Conservation (phyloP, 2,113 vertebrate genomes). For the Leptodactylus fuscus region DNA sequence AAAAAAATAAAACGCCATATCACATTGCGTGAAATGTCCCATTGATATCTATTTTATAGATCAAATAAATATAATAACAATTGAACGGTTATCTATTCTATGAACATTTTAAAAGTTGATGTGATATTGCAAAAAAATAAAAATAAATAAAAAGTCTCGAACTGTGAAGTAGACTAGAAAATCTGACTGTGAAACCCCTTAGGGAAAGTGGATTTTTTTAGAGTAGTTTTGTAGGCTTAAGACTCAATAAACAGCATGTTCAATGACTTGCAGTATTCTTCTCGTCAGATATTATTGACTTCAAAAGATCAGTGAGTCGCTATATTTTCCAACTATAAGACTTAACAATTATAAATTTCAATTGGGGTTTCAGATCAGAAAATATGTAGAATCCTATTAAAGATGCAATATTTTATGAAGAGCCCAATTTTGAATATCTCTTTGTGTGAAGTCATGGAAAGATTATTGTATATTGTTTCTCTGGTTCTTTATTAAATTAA, state of each 20-base stretch:
- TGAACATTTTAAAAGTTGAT: not conserved
- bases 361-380: not conserved
- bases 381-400: conserved; percentile 6
- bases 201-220: conserved; percentile 36
- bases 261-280: conserved; percentile 56
- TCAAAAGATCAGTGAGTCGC: conserved; percentile 50
- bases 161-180: conserved; percentile 51
- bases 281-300: conserved; percentile 53
- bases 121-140: not conserved
- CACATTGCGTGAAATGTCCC: too few relatives aligned
- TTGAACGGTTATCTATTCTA: not conserved
- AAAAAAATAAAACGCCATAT: not conserved
- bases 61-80: not conserved
- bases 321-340: conserved; percentile 27
- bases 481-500: too few relatives aligned
- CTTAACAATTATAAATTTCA: conserved; percentile 43
- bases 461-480: not conserved
- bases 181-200: conserved; percentile 37
- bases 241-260: conserved; percentile 58
- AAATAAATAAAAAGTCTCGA: not conserved
- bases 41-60: not conserved
- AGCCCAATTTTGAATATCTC: too few relatives aligned
- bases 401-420: not conserved
- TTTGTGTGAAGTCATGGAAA: too few relatives aligned
- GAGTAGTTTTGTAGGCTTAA: conserved; percentile 35